phyloP scores from a whole-genome alignment of 2,113 vertebrate genomes.

The Ictalurus furcatus region DNA sequence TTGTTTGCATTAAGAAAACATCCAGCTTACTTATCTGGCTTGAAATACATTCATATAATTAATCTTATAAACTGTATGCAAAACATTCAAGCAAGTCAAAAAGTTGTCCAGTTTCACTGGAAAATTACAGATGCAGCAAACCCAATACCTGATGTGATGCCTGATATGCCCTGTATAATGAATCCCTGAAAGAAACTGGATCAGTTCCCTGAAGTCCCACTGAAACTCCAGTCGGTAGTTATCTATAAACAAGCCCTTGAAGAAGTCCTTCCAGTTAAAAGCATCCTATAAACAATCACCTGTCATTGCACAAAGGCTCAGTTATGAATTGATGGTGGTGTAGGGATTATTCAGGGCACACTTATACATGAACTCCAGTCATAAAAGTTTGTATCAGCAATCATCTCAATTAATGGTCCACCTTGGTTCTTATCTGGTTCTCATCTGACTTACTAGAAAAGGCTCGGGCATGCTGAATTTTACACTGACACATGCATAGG shows the following conservation, averaged over 20 bases:
- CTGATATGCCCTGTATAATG: neutral
- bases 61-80: neutral
- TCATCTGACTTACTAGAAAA: slow-evolving; percentile 9
- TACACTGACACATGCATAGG: slow-evolving; percentile 39
- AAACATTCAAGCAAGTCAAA: neutral
- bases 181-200: slow-evolving; percentile 16
- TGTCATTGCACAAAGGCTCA: slow-evolving; percentile 23
- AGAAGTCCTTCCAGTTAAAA: slow-evolving; percentile 38
- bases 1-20: neutral
- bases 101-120: neutral
- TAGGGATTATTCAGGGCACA: slow-evolving; percentile 1
- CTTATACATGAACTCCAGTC: neutral
- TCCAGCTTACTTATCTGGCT: neutral
- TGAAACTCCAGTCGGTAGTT: neutral
- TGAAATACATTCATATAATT: neutral
- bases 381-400: neutral
- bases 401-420: slow-evolving; percentile 14
- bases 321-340: slow-evolving; percentile 14
- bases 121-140: neutral
- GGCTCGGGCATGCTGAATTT: neutral
- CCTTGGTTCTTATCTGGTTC: slow-evolving; percentile 3
- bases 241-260: slow-evolving; percentile 33
- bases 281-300: slow-evolving; percentile 33
- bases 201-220: slow-evolving; percentile 6
- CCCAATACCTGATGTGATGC: neutral